These are phyloP conservation scores for Eudyptes chrysolophus DNA, from an alignment of 2,113 vertebrate species.

Conservation along the genomic window DNA sequence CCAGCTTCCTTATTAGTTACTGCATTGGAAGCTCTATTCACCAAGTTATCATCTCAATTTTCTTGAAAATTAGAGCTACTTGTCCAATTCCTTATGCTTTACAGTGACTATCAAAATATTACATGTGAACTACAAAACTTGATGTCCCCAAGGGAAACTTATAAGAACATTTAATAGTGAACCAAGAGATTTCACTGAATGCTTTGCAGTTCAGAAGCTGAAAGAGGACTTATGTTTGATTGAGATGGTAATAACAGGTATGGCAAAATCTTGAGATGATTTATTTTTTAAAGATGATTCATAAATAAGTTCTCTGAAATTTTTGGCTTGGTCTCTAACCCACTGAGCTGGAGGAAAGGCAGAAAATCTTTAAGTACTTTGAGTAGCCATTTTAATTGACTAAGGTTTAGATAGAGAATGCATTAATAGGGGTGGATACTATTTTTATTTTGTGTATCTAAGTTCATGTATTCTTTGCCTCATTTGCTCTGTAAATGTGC, in stretches of 20 bases:
- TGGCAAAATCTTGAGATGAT: not conserved
- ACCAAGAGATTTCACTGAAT: not conserved
- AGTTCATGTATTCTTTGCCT: not conserved
- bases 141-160: not conserved
- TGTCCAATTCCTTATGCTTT: not conserved
- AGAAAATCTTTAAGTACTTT: not conserved
- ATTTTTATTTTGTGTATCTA: not conserved
- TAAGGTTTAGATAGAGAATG: not conserved
- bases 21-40: not conserved
- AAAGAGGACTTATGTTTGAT: not conserved
- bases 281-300: not conserved
- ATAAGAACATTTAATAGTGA: not conserved
- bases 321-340: not conserved
- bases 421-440: not conserved
- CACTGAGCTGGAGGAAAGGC: not conserved
- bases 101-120: not conserved
- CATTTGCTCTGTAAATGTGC: not conserved
- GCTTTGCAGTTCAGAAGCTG: not conserved
- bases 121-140: not conserved
- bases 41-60: not conserved
- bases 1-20: not conserved
- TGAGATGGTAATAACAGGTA: not conserved
- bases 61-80: not conserved
- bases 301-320: not conserved
- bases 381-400: not conserved